Evolutionary conservation across 2,797 vertebrate species (phyloP).

Genomic region (Artibeus lituratus): DNA sequence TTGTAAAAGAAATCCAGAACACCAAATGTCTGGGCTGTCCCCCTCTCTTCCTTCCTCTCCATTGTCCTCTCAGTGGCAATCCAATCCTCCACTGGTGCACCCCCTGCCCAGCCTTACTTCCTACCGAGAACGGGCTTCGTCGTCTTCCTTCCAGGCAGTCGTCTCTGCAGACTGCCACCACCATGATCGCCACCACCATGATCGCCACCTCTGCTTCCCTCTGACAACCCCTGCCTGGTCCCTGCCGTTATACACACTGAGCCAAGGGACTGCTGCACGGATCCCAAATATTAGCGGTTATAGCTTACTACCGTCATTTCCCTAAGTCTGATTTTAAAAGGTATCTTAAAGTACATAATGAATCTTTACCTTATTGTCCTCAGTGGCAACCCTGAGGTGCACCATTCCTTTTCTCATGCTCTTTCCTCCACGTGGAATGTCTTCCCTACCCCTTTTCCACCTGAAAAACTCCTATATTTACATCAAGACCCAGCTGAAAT

Average conservation of each 20-base stretch:
- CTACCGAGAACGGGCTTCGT: neutral
- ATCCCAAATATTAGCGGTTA: neutral
- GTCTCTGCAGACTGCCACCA: neutral
- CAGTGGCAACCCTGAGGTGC: neutral
- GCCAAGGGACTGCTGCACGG: neutral
- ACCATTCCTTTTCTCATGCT: neutral
- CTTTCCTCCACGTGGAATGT: neutral
- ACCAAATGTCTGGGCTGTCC: neutral
- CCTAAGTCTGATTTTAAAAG: neutral
- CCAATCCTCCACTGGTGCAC: neutral
- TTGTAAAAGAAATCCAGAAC: neutral
- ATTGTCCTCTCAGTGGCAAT: neutral
- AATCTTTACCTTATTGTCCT: neutral
- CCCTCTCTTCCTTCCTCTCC: neutral
- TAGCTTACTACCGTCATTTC: neutral
- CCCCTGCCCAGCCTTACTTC: neutral
- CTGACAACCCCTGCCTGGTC: neutral
- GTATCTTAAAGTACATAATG: neutral
- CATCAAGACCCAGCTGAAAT: neutral
- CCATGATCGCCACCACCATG: accelerated
- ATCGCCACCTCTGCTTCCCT: neutral
- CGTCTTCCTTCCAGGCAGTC: neutral
- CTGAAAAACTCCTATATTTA: neutral
- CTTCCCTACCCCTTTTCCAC: neutral
- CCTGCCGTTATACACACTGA: neutral